These are phyloP conservation scores for Varanus komodoensis DNA, from an alignment of 2,113 vertebrate genomes.

Conservation along the genomic window DNA sequence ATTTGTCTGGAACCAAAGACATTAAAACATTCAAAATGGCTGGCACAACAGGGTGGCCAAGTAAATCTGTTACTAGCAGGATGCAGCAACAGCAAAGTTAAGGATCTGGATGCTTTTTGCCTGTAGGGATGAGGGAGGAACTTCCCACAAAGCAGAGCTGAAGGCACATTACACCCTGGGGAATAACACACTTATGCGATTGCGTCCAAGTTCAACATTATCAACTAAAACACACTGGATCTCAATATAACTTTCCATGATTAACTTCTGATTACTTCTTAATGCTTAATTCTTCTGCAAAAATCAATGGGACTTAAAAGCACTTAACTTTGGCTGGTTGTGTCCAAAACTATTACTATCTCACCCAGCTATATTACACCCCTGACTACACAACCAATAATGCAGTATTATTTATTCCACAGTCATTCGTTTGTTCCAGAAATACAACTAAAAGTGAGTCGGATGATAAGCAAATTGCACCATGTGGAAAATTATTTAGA, in stretches of 20 bases:
- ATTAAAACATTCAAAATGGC: not conserved
- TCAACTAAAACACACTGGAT: not conserved
- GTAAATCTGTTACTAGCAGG: too few species aligned
- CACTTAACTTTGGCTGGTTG: not conserved
- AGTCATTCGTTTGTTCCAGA: not conserved
- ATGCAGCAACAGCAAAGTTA: not conserved
- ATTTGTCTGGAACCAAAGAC: not conserved
- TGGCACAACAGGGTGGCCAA: not conserved
- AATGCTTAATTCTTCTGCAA: not conserved
- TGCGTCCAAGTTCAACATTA: not conserved
- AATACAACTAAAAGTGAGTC: constrained; percentile 26
- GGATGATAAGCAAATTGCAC: constrained; percentile 56
- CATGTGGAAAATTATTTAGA: constrained; percentile 56
- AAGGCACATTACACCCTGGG: not conserved
- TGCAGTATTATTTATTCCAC: not conserved
- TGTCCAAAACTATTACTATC: not conserved
- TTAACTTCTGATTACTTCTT: not conserved
- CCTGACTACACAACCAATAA: not conserved
- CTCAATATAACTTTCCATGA: not conserved
- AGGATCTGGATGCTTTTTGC: not conserved
- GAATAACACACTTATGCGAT: not conserved
- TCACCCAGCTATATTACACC: too few species aligned
- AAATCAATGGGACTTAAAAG: not conserved
- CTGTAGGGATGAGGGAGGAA: too few species aligned
- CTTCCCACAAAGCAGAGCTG: not conserved